Percentiles rank a stretch among this genome's conserved stretches.
Evolutionary conservation across 2,888 invertebrate genomes (phyloP).

Genomic region (Abrostola tripartita): DNA sequence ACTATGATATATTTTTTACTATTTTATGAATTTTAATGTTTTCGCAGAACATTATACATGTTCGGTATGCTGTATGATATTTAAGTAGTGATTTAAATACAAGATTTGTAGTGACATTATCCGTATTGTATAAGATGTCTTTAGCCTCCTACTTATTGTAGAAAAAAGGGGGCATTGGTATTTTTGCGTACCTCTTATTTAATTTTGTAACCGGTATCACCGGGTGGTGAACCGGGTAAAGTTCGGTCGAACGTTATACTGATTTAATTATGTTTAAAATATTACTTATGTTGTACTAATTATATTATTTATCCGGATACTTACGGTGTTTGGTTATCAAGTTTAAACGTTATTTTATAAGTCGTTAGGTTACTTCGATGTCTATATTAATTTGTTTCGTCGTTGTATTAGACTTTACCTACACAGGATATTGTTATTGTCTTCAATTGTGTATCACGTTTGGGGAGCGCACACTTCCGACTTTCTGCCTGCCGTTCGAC

Average conservation of each 20-base stretch:
- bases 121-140: not conserved
- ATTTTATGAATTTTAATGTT: constrained; percentile 1
- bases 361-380: too few species aligned
- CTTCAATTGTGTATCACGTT: not conserved
- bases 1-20: constrained; percentile 1
- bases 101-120: not conserved
- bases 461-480: not conserved
- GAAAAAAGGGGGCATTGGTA: too few species aligned
- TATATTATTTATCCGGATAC: not conserved
- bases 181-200: not conserved
- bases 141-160: not conserved
- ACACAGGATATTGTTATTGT: too few species aligned
- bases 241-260: not conserved
- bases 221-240: not conserved
- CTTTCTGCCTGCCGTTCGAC: not conserved
- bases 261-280: not conserved
- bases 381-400: too few species aligned
- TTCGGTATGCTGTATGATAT: not conserved
- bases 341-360: not conserved
- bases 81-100: not conserved
- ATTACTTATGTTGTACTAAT: not conserved
- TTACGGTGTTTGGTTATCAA: not conserved
- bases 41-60: constrained; percentile 1
- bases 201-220: not conserved
- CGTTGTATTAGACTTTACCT: too few species aligned